phyloP scores from a whole-genome alignment of 2,113 vertebrate genomes.

The Anhinga rufa region DNA sequence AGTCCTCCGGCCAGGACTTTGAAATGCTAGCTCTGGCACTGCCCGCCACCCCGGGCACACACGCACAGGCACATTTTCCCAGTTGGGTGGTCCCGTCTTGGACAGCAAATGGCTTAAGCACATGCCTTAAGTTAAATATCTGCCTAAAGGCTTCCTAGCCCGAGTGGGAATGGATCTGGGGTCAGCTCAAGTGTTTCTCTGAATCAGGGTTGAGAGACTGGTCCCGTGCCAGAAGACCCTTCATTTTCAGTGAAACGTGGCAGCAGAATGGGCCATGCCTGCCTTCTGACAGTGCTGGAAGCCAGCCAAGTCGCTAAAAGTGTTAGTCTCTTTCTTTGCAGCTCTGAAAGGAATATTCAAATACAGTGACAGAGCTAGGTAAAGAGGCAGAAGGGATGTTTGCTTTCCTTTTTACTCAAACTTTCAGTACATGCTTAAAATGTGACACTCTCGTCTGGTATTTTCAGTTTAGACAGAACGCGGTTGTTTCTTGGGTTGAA shows the following conservation, averaged over 20 bases:
- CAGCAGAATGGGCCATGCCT: neutral
- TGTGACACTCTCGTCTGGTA: constrained; percentile 21
- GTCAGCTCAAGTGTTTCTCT: neutral
- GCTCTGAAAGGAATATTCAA: neutral
- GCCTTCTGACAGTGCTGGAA: neutral
- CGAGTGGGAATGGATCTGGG: neutral
- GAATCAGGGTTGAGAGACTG: neutral
- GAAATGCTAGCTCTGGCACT: neutral
- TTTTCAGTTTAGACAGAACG: constrained; percentile 12
- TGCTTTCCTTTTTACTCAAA: neutral
- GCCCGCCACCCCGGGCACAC: neutral
- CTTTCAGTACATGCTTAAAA: neutral
- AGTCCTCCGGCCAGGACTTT: neutral
- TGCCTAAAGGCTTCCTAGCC: neutral
- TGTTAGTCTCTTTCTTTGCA: neutral
- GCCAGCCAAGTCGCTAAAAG: neutral
- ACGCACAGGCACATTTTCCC: accelerated
- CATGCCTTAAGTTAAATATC: neutral
- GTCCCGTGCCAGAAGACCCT: neutral
- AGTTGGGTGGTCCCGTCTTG: neutral
- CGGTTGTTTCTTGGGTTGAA: constrained; percentile 26
- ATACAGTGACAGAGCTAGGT: neutral
- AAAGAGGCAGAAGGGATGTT: neutral
- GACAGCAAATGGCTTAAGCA: neutral
- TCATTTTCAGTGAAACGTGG: neutral